Evolutionary conservation across 2,888 invertebrate genomes (phyloP), one percentile per base, ranked within the genome.

Genomic region (Lepidocyrtoides sp.): DNA sequence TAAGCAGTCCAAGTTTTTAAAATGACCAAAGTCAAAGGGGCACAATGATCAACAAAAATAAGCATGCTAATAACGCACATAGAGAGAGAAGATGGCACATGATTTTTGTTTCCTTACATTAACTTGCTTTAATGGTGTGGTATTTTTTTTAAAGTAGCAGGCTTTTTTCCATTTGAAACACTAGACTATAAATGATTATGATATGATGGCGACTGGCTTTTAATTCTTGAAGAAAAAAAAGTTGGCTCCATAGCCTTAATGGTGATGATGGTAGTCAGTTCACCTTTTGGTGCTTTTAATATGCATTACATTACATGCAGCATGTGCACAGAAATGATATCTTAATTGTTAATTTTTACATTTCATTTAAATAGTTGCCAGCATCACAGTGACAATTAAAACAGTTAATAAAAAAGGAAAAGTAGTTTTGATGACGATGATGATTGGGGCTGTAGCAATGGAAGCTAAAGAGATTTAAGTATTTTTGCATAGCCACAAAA

Each of bases 261-360:
- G 57, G 26, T 57, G 29, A 63, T 63, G 60, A 26, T 26, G 26
- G 14, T 29, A 29, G 60, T 63, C 14, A 63, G 29, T 63, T 63
- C 12, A 29, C 12, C 60, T 63, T 69, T 66, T 36, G 7, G 26
- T n/a, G 1, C 32, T n/a, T 10, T 17, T 36, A 69, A 51, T 12
- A 29, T 63, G 29, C 3, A 57, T n/a, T 20, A 63, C 26, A 26
- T 63, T 23, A 26, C 4, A 57, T 57, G 17, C 7, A 17, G 10
- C 44, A 4, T 36, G 17, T 17, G 7, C 5, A 7, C 10, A 36
- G 5, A 36, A 69, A 72, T 20, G 23, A 44, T 23, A 72, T 72
- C 72, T 72, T 72, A 72, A 72, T 72, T 72, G 44, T 23, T 14
- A 20, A n/a, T 41, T 44, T 44, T 63, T 63, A 63, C 14, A 29